Conservation (phyloP, 37 sponge, comb jelly and placozoan genomes). For the Bolinopsis microptera region DNA sequence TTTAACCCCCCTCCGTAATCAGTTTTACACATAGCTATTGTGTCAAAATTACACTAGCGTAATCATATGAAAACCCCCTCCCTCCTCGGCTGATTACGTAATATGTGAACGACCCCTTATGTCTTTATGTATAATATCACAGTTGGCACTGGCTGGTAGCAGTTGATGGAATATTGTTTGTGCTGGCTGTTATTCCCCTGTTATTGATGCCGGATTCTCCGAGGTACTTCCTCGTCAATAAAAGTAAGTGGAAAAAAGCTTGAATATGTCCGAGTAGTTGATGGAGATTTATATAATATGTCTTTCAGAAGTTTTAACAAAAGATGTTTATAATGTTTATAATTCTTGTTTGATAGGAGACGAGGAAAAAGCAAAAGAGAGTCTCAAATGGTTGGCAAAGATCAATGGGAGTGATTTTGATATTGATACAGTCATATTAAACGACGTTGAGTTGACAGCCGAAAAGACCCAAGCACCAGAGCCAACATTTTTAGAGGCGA, state of each 20-base stretch:
- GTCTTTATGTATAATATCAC: no score
- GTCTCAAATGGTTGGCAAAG: constrained; percentile 37
- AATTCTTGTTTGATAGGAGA: neutral
- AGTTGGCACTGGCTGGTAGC: constrained; percentile 4
- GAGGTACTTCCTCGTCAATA: neutral
- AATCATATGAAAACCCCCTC: no score
- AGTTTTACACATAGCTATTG: no score
- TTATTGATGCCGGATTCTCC: neutral
- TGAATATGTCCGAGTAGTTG: no score
- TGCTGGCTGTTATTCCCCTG: neutral
- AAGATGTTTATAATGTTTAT: no score
- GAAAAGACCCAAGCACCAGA: neutral
- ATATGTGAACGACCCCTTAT: no score
- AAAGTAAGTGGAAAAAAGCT: neutral
- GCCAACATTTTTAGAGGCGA: neutral
- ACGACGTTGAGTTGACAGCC: neutral
- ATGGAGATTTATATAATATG: no score
- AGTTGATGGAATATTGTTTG: neutral
- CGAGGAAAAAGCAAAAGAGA: neutral
- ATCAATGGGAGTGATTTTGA: neutral
- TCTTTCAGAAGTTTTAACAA: no score
- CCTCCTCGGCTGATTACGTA: no score
- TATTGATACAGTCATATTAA: neutral
- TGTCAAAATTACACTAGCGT: no score
- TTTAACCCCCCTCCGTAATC: no score